These are phyloP conservation scores for Aurelia sp. DNA, from an alignment of 30 jellyfish, hydroid and myxozoan species.

Conservation along the genomic window DNA sequence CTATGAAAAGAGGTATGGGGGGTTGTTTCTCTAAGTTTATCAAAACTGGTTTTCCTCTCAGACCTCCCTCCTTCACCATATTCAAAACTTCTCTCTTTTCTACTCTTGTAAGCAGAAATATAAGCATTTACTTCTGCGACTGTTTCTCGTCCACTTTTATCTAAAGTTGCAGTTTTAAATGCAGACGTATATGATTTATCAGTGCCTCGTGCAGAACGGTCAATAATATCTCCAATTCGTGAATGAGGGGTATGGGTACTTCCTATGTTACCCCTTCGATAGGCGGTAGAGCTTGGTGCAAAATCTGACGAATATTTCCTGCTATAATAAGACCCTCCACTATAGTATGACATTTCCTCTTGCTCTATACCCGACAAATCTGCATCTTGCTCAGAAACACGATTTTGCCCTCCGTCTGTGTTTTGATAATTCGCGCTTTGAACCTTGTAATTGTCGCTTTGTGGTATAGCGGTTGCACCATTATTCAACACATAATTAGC, in stretches of 20 bases:
- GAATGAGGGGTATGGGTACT: not conserved
- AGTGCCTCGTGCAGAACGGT: not conserved
- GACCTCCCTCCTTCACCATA: slow-evolving; percentile 45
- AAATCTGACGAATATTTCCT: slow-evolving; percentile 21
- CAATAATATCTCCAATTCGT: not conserved
- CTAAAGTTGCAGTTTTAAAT: slow-evolving; percentile 13
- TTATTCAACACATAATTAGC: slow-evolving; percentile 26
- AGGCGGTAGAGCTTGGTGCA: slow-evolving; percentile 8
- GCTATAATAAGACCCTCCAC: slow-evolving; percentile 24
- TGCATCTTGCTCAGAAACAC: not conserved
- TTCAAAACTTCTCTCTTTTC: slow-evolving; percentile 73
- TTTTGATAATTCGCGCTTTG: slow-evolving; percentile 3
- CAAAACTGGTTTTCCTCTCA: slow-evolving; percentile 62
- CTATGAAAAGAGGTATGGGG: slow-evolving; percentile 4
- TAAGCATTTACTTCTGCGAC: slow-evolving; percentile 74
- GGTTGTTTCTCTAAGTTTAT: slow-evolving; percentile 9
- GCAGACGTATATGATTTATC: slow-evolving; percentile 36
- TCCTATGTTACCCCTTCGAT: not conserved
- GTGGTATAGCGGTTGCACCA: slow-evolving; percentile 52
- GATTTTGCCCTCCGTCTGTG: not conserved
- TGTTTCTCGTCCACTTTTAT: slow-evolving; percentile 55
- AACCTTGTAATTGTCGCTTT: not conserved
- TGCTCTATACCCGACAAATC: not conserved
- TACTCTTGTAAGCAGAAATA: slow-evolving; percentile 65
- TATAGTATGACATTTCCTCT: not conserved